Conservation (phyloP, 2,888 invertebrate species). For the Acholoe squamosa region DNA sequence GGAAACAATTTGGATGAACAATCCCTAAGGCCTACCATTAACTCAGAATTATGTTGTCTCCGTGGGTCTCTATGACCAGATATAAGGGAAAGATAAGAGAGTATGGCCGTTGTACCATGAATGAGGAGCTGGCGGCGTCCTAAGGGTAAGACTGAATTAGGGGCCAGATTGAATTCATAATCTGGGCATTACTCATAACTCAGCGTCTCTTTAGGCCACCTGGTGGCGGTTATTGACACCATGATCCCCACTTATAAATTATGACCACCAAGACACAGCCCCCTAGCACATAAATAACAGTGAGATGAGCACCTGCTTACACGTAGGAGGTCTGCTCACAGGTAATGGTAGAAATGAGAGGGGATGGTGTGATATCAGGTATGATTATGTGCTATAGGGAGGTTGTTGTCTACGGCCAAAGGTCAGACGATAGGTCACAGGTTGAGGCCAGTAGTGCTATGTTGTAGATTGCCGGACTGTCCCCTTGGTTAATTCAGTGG, state of each 20-base stretch:
- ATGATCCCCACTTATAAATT: conserved; percentile 1
- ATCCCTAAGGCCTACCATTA: conserved; percentile 8
- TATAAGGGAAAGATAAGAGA: not conserved
- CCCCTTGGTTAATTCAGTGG: too few species aligned
- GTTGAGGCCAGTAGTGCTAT: not conserved
- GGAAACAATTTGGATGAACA: not conserved
- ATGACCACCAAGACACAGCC: not conserved
- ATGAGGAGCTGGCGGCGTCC: not conserved
- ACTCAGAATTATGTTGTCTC: not conserved
- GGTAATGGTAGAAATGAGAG: not conserved
- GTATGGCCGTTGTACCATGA: not conserved
- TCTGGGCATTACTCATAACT: not conserved
- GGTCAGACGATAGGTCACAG: not conserved
- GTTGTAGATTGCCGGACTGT: too few species aligned
- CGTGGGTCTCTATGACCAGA: not conserved
- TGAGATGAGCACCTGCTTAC: not conserved
- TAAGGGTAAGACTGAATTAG: not conserved
- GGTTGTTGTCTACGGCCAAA: not conserved
- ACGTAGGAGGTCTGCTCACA: not conserved
- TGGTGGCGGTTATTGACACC: conserved; percentile 18
- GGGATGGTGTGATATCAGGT: not conserved
- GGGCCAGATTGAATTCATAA: conserved; percentile 12
- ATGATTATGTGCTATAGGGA: not conserved
- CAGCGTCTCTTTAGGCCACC: not conserved
- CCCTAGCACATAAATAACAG: conserved; percentile 11